phyloP scores from a whole-genome alignment of 1,140 invertebrate genomes.

The Phymastichus coffea region DNA sequence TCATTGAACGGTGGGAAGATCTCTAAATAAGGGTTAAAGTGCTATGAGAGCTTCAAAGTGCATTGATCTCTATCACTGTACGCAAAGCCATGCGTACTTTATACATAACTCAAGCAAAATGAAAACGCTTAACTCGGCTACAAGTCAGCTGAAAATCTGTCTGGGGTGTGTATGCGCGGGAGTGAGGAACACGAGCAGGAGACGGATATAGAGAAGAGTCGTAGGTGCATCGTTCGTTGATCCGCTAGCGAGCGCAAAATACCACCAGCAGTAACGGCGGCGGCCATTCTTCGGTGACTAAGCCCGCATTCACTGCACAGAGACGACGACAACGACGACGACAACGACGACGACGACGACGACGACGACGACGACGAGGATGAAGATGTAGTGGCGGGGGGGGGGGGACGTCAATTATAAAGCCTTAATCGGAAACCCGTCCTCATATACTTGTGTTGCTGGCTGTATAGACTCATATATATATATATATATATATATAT shows the following conservation, averaged over 20 bases:
- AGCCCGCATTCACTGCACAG: no score
- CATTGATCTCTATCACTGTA: no score
- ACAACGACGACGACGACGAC: background rate
- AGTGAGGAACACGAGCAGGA: conserved; percentile 31
- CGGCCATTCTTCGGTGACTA: conserved; percentile 45
- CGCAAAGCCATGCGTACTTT: no score
- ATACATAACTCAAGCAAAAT: no score
- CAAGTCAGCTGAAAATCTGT: no score
- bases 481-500: no score
- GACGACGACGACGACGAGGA: no score
- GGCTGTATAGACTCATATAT: no score
- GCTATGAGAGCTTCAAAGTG: no score
- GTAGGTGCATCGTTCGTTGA: conserved; percentile 46
- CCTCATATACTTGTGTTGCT: conserved; percentile 51
- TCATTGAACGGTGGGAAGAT: no score
- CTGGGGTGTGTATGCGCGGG: conserved; percentile 27
- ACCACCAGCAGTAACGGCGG: conserved; percentile 17
- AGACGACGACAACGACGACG: conserved; percentile 24
- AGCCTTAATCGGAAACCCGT: conserved; percentile 56
- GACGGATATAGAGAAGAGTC: conserved; percentile 19
- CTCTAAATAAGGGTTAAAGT: no score
- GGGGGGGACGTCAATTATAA: conserved; percentile 53
- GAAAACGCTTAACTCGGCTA: no score
- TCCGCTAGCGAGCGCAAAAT: conserved; percentile 37
- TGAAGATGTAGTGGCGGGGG: conserved; percentile 15